Percentiles rank a stretch among this genome's conserved stretches.
These are phyloP conservation scores for Triplophysa dalaica DNA, from an alignment of 2,113 vertebrate genomes.

Conservation along the genomic window DNA sequence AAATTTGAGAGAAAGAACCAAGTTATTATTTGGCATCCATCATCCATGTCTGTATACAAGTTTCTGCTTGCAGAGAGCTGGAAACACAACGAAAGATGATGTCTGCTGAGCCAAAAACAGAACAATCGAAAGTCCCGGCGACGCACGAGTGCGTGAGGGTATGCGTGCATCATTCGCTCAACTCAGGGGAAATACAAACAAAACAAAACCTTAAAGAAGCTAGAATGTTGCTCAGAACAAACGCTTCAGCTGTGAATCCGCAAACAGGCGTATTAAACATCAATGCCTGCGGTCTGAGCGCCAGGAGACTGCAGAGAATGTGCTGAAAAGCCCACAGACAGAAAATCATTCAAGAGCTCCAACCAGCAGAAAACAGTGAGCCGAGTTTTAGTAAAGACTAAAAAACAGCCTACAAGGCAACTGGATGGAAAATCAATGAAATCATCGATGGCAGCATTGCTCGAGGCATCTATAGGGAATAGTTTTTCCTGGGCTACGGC, in stretches of 20 bases:
- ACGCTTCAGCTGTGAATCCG: background rate
- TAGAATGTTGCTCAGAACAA: background rate
- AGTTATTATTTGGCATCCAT: background rate
- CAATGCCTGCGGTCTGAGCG: background rate
- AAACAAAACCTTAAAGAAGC: background rate
- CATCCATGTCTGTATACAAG: background rate
- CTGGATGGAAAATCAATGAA: background rate
- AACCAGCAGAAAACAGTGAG: slow-evolving; percentile 1
- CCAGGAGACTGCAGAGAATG: background rate
- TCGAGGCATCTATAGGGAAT: background rate
- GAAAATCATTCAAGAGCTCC: slow-evolving; percentile 10
- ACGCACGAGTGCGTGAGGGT: background rate
- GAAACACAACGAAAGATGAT: background rate
- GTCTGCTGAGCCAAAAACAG: background rate
- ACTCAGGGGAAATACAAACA: background rate
- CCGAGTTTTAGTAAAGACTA: background rate
- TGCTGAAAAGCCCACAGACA: background rate
- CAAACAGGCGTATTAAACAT: background rate
- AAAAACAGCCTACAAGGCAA: slow-evolving; percentile 1
- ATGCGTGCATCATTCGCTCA: background rate
- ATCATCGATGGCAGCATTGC: background rate
- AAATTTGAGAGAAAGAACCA: too few species aligned
- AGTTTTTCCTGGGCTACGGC: too few species aligned
- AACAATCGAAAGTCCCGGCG: background rate
- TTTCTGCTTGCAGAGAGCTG: background rate